A percentile compares a stretch with the other conserved stretches of the same genome.
These are phyloP conservation scores for Meliscaeva auricollis DNA, from an alignment of 2,888 invertebrate genomes.

Conservation along the genomic window DNA sequence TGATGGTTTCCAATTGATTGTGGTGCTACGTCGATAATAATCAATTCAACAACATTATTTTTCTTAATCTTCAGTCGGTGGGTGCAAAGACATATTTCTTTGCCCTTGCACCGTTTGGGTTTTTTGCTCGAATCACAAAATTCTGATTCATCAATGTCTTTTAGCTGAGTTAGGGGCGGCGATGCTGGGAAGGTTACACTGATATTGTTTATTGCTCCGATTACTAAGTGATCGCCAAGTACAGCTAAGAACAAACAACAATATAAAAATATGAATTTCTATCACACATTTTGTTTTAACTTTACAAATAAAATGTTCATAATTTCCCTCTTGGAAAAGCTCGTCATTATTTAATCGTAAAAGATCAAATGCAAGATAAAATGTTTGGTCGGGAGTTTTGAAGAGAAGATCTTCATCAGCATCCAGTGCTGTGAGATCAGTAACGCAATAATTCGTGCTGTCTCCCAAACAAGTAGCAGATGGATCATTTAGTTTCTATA, in stretches of 20 bases:
- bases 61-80: slow-evolving; percentile 78
- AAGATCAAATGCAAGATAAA: slow-evolving; percentile 77
- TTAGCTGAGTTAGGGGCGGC: slow-evolving; percentile 89
- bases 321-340: slow-evolving; percentile 72
- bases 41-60: slow-evolving; percentile 79
- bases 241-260: slow-evolving; percentile 69
- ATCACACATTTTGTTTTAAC: slow-evolving; percentile 62
- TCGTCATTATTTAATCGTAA: slow-evolving; percentile 73
- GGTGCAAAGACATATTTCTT: slow-evolving; percentile 75
- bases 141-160: slow-evolving; percentile 78
- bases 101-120: slow-evolving; percentile 70
- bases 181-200: slow-evolving; percentile 91
- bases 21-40: slow-evolving; percentile 80
- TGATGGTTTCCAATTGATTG: slow-evolving; percentile 80
- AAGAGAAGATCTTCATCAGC: slow-evolving; percentile 67
- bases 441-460: slow-evolving; percentile 69
- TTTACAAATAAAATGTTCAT: slow-evolving; percentile 79
- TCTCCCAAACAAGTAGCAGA: slow-evolving; percentile 74
- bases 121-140: slow-evolving; percentile 78
- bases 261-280: slow-evolving; percentile 16
- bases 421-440: slow-evolving; percentile 67
- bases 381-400: slow-evolving; percentile 76
- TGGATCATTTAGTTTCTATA: slow-evolving; percentile 77
- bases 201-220: slow-evolving; percentile 88
- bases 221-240: slow-evolving; percentile 67